phyloP scores from a whole-genome alignment of 2,888 invertebrate species.

The Entomobrya proxima region DNA sequence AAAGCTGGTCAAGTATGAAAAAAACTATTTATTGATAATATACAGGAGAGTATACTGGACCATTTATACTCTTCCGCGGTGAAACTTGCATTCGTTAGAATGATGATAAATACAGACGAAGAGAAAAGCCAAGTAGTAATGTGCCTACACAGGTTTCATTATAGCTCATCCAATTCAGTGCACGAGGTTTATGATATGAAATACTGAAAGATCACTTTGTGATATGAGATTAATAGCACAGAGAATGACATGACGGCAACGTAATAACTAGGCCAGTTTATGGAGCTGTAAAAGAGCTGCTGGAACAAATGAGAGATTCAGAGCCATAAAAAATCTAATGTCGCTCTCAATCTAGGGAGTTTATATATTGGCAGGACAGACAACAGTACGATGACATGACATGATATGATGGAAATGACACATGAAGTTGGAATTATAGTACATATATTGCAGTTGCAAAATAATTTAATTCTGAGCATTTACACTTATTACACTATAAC shows the following conservation, averaged over 20 bases:
- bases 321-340: slow-evolving; percentile 64
- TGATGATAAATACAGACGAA: no score
- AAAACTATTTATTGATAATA: no score
- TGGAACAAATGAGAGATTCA: slow-evolving; percentile 70
- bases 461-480: background rate
- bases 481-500: background rate
- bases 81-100: no score
- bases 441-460: background rate
- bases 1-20: no score
- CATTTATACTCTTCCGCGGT: no score
- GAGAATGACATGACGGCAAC: slow-evolving; percentile 14
- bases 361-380: background rate
- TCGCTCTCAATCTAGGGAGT: slow-evolving; percentile 4
- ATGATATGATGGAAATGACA: background rate
- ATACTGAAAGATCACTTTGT: background rate
- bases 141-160: no score
- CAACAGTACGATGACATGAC: background rate
- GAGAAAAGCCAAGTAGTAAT: no score
- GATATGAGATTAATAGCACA: slow-evolving; percentile 22
- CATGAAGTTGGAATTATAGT: background rate
- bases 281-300: slow-evolving; percentile 71
- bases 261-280: slow-evolving; percentile 65
- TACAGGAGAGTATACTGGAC: no score
- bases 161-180: background rate
- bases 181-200: background rate